Base-by-base conservation (phyloP, 2,888 invertebrate genomes). In the Antheraea yamamai region DNA sequence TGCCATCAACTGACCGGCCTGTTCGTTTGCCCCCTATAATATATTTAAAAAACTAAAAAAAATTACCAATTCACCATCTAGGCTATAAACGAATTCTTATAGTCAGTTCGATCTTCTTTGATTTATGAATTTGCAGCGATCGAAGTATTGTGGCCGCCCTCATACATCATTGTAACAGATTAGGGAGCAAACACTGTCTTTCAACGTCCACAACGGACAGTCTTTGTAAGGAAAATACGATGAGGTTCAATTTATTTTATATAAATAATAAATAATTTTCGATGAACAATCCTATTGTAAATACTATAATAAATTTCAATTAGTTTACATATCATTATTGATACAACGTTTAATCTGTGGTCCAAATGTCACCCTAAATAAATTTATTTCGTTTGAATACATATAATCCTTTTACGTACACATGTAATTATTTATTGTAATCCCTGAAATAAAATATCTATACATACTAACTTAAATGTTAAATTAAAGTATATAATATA, bases 131-230 rank as follows among this genome's bases (percentile, higher is more conserved):
- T 84, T 81, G 82, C 82, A 78, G 79, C 76, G 78, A 79, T 73
- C 82, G 84, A 88, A 85, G 83, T 89, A 85, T 89, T 85, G 81
- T 79, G 79, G 81, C 80, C 78, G 78, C 82, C 80, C 76, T 76
- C 82, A 86, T 89, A 84, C 85, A 90, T 91, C 91, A 91, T 89
- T 90, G 90, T 87, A 85, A 84, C 83, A 84, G 87, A 86, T 86
- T 82, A 79, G 78, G 74, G 81, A 81, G 78, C 83, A 84, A 83
- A 84, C 82, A 83, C 72, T 73, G 79, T 51, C 52, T 76, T 79
- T 30, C 61, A 77, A 77, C 76, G 78, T 75, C 78, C 80, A 81
- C 81, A 82, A 78, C 79, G 79, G 79, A 81, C 82, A 79, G 78
- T 80, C 81, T 81, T 79, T 82, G 81, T 80, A 16, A 66, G 64